These are phyloP conservation scores for Spizaetus ornatus DNA, from an alignment of 2,113 vertebrate species.

Conservation along the genomic window DNA sequence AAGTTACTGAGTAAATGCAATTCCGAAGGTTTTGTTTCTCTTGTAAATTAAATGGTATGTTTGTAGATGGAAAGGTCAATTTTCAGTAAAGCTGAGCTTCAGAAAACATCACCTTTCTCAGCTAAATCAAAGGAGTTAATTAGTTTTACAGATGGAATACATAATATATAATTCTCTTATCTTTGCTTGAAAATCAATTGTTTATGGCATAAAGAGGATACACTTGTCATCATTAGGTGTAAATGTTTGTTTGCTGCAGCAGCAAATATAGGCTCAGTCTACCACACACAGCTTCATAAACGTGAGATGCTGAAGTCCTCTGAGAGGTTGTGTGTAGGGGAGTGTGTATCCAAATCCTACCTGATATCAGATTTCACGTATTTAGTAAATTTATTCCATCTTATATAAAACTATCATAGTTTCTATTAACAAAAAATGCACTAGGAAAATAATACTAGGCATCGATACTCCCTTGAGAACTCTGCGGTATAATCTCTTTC, in stretches of 20 bases:
- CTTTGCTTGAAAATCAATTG: conserved; percentile 61
- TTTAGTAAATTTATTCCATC: background rate
- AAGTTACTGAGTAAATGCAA: conserved; percentile 75
- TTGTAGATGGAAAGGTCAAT: conserved; percentile 79
- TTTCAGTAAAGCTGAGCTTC: conserved; percentile 64
- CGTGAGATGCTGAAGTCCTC: background rate
- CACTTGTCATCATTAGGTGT: conserved; percentile 43
- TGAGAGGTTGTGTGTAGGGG: background rate
- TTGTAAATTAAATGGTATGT: conserved; percentile 79
- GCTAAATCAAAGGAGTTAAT: conserved; percentile 72
- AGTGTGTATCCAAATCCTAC: background rate
- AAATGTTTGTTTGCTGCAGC: conserved; percentile 42
- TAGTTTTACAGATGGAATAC: conserved; percentile 68
- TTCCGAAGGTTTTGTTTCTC: conserved; percentile 71
- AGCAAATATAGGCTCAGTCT: conserved; percentile 7
- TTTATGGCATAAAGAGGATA: conserved; percentile 33
- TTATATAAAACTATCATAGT: background rate
- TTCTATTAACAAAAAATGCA: background rate
- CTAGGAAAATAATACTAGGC: background rate
- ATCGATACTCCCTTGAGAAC: background rate
- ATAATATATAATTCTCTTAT: conserved; percentile 55
- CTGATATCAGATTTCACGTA: background rate
- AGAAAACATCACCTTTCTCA: conserved; percentile 49
- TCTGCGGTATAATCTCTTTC: background rate
- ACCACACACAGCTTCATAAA: background rate